Conservation (phyloP, 2,888 invertebrate species). For the Eulithis prunata region DNA sequence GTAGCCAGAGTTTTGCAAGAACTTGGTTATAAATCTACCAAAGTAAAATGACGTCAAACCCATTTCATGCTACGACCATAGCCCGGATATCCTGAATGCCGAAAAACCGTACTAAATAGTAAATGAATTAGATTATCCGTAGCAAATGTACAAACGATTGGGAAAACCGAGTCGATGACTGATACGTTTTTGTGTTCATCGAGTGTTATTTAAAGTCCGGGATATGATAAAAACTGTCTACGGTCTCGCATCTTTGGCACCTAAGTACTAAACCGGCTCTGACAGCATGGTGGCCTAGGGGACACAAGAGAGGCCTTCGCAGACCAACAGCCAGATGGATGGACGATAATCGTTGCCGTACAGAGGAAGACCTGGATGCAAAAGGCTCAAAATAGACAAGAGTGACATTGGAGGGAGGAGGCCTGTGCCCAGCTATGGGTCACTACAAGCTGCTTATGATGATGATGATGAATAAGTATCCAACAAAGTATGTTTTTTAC, state of each 20-base stretch:
- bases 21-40: neutral
- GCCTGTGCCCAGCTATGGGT: too few relatives aligned
- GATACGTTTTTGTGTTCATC: constrained; percentile 18
- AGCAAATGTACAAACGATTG: constrained; percentile 59
- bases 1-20: constrained; percentile 9
- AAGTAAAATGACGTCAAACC: constrained; percentile 14
- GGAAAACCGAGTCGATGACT: constrained; percentile 50
- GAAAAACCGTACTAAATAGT: constrained; percentile 29
- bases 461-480: too few relatives aligned
- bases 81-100: constrained; percentile 28
- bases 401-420: too few relatives aligned
- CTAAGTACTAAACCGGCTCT: neutral
- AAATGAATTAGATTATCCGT: constrained; percentile 58
- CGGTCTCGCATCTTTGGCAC: neutral
- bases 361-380: too few relatives aligned
- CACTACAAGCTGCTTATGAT: too few relatives aligned
- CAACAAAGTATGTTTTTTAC: too few relatives aligned
- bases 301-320: too few relatives aligned
- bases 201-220: neutral
- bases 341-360: too few relatives aligned
- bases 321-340: too few relatives aligned
- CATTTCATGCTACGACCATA: neutral
- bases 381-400: too few relatives aligned
- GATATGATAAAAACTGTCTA: neutral
- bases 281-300: too few relatives aligned